phyloP scores from a whole-genome alignment of 2,797 vertebrate species.

The Cynopterus sphinx region DNA sequence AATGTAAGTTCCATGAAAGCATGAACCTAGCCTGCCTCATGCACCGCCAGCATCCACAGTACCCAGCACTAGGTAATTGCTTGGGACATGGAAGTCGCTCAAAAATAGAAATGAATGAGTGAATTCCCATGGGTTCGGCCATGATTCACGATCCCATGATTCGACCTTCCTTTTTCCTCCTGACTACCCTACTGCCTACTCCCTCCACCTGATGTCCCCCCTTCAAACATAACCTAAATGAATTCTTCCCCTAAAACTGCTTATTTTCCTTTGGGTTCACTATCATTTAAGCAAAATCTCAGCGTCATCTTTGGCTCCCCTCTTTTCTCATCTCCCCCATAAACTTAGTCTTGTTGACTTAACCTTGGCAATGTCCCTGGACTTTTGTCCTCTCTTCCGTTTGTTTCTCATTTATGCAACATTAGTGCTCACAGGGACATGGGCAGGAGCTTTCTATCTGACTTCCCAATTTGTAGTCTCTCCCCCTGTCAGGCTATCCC shows the following conservation, averaged over 20 bases:
- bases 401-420: not conserved
- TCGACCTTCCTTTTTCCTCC: not conserved
- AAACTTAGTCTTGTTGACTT: not conserved
- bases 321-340: not conserved
- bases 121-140: not conserved
- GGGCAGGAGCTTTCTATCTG: not conserved
- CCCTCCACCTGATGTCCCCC: no score
- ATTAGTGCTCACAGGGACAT: not conserved
- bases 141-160: no score
- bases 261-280: not conserved
- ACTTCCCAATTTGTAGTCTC: not conserved
- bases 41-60: not conserved
- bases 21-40: not conserved
- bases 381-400: slow-evolving; percentile 30
- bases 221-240: not conserved
- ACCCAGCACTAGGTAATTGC: not conserved
- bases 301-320: not conserved
- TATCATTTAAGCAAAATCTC: not conserved
- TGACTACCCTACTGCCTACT: not conserved
- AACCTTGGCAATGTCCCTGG: slow-evolving; percentile 14
- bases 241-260: not conserved
- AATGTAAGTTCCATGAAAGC: not conserved
- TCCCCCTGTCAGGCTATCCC: not conserved
- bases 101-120: not conserved
- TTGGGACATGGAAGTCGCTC: not conserved